Evolutionary conservation across 2,888 invertebrate species (phyloP), one percentile per base, ranked within the genome.

Genomic region (Rhamnusium bicolor): DNA sequence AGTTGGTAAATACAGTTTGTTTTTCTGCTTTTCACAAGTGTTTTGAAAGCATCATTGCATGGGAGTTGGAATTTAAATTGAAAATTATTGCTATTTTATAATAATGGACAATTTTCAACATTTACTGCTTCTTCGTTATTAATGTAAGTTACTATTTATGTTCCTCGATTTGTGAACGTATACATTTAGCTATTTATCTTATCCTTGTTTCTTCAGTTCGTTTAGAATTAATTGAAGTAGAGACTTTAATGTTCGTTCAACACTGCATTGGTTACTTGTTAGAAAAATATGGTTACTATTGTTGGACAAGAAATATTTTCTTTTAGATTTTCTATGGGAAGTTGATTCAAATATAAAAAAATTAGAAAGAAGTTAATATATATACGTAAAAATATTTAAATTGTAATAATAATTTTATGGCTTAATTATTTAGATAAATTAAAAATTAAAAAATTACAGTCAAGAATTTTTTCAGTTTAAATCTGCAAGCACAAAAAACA

Each of bases 31-130:
- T 51, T 49, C 4, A n/a, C 10, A 12, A 49, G 14, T 16, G 16
- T 16, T 10, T 29, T 12, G 7, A n/a, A 14, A 10, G 14, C 14
- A 21, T 51, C 18, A 18, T 32, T 51, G 21, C 63, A 32, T 14
- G 53, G 29, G 32, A 32, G 18, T 53, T 19, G 53, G 65, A 65
- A 65, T 65, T 65, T 65, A 53, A 53, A 65, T 65, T 65, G 65
- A 29, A 65, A 65, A 65, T 65, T 65, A 65, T 65, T 53, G 19
- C 65, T n/a, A 32, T 53, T 32, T 29, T 21, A 53, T 53, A 65
- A 65, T 65, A 65, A 51, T 51, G 47, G 61, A 51, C 63, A 63
- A 49, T 51, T 18, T 49, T 16, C 21, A 63, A 16, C 49, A 16
- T 63, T 63, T 63, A 63, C 63, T 27, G 40, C 61, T 61, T 21